Evolutionary conservation across 2,888 invertebrate species (phyloP), one percentile per base, ranked within the genome.

Genomic region (Druceiella hillmani): DNA sequence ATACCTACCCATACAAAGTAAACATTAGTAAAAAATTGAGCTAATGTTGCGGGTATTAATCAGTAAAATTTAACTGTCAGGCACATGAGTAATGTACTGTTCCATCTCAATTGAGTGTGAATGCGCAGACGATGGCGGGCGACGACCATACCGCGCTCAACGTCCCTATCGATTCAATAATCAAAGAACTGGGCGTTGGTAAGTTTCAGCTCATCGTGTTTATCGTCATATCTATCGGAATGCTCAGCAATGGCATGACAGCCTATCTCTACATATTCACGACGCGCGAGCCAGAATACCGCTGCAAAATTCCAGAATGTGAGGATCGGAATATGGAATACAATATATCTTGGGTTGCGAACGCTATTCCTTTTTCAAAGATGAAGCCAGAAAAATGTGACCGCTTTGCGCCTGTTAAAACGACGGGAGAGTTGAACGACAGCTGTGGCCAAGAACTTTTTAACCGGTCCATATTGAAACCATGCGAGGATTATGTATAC

Each of bases 331-430:
- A 27, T n/a, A 15, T 7, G 3, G 12, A 13, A 3, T 27, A 27
- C 9, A 11, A 4, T 3, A 13, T 15, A 3, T 6, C 4, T 6
- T 27, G 27, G 27, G 13, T 27, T 4, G 15, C 11, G 7, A 27
- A 11, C 11, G 27, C 27, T 10, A 3, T 27, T 3, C 27, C 27
- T 3, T 27, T 14, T 15, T 5, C 11, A 13, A 15, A 27, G 4
- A 15, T 4, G 3, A n/a, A 6, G 6, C 27, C 27, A 3, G 15
- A 15, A 6, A 27, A 15, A 27, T 27, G 27, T 11, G 27, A 3
- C 5, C 27, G 27, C 3, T 10, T 14, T 10, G 6, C 55, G n/a
- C 12, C 13, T n/a, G n/a, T n/a, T n/a, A n/a, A n/a, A n/a, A n/a
- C n/a, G n/a, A n/a, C n/a, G n/a, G n/a, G n/a, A n/a, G n/a, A n/a